Percentiles rank a stretch among this genome's conserved stretches.
phyloP scores from a whole-genome alignment of 2,888 invertebrate genomes.

The Julus scanicus region DNA sequence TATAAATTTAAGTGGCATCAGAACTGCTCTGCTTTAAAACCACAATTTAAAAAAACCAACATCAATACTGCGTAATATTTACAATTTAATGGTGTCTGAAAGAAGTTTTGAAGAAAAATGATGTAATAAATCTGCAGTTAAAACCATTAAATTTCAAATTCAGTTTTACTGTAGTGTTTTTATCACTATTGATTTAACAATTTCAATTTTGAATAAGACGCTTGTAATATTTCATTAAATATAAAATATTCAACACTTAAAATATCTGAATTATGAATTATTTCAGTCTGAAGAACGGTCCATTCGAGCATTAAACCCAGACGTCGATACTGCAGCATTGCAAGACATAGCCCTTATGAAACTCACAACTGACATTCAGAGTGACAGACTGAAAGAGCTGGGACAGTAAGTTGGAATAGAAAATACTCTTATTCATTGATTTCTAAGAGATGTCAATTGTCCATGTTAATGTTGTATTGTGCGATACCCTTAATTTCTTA shows the following conservation, averaged over 20 bases:
- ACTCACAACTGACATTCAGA: constrained; percentile 50
- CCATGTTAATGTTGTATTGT: too few species aligned
- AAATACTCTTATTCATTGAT: neutral
- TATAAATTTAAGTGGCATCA: neutral
- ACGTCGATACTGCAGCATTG: neutral
- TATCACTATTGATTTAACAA: neutral
- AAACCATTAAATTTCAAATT: too few species aligned
- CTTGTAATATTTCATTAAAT: neutral
- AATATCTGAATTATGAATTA: neutral
- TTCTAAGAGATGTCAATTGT: too few species aligned
- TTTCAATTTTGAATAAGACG: neutral
- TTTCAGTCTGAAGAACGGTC: constrained; percentile 51
- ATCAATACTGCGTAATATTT: too few species aligned
- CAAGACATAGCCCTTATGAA: constrained; percentile 54
- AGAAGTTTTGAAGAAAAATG: too few species aligned
- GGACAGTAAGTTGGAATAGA: constrained; percentile 49
- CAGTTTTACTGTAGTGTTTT: neutral
- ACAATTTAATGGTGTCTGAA: too few species aligned
- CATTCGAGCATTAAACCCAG: constrained; percentile 2
- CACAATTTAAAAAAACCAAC: too few species aligned
- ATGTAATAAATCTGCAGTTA: too few species aligned
- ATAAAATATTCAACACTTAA: too few species aligned
- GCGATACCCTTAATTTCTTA: neutral
- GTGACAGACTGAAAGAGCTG: constrained; percentile 47
- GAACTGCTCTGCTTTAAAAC: too few species aligned